phyloP scores from a whole-genome alignment of 2,113 vertebrate genomes.

The Toxostoma redivivum region DNA sequence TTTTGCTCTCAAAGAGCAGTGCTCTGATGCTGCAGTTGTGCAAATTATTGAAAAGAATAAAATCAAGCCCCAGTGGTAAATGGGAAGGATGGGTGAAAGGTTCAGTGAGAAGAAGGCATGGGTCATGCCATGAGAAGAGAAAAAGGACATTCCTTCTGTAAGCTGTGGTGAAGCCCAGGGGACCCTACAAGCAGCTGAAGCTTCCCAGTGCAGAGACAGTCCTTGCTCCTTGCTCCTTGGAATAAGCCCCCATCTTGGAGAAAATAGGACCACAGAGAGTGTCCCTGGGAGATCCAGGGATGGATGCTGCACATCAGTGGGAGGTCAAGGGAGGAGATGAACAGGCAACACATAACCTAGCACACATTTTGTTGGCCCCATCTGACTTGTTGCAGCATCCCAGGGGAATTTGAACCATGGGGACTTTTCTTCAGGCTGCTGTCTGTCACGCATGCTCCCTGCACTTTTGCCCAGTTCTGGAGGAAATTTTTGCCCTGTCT shows the following conservation, averaged over 20 bases:
- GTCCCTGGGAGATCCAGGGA: not conserved
- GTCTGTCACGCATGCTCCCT: not conserved
- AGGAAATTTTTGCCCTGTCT: not conserved
- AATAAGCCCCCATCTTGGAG: not conserved
- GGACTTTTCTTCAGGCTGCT: not conserved
- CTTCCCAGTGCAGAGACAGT: too few species aligned
- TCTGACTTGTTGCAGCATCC: not conserved
- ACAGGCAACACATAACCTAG: fast-evolving
- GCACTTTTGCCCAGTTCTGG: not conserved
- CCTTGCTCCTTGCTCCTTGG: not conserved
- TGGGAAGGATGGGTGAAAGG: not conserved
- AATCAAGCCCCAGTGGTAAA: not conserved
- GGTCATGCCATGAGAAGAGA: not conserved
- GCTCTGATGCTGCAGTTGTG: not conserved
- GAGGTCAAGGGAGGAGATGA: not conserved
- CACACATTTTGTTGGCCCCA: fast-evolving
- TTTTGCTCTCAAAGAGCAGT: not conserved
- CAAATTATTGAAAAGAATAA: not conserved
- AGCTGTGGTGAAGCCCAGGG: not conserved
- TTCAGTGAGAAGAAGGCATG: not conserved
- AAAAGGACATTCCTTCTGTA: not conserved
- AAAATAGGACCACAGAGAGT: not conserved
- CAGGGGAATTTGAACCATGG: not conserved
- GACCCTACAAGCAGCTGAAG: not conserved
- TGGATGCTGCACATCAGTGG: fast-evolving